phyloP scores from a whole-genome alignment of 2,888 invertebrate species.

The Penaeus monodon region DNA sequence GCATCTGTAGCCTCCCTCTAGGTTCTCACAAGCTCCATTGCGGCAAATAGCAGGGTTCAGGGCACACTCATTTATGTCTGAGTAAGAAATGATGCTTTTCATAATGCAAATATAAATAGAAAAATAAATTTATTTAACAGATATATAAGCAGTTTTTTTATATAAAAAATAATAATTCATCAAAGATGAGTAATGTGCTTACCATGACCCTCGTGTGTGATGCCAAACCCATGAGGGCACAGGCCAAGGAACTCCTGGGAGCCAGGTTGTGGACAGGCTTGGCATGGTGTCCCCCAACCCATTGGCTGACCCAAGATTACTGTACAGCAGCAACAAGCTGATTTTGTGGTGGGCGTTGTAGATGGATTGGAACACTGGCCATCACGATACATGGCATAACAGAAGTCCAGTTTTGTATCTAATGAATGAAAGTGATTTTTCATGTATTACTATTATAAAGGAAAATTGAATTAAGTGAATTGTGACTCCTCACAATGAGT shows the following conservation, averaged over 20 bases:
- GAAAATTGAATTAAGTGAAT: no score
- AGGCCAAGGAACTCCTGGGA: constrained; percentile 79
- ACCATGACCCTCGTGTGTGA: constrained; percentile 84
- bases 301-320: constrained; percentile 77
- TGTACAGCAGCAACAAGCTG: constrained; percentile 86
- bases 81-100: constrained; percentile 49
- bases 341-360: constrained; percentile 82
- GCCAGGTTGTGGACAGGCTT: constrained; percentile 81
- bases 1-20: constrained; percentile 84
- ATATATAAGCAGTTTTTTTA: no score
- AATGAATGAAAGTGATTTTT: constrained; percentile 66
- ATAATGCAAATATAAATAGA: no score
- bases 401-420: constrained; percentile 86
- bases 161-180: no score
- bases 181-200: constrained; percentile 40
- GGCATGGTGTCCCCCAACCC: constrained; percentile 87
- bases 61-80: constrained; percentile 85
- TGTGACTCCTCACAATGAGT: no score
- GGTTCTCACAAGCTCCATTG: constrained; percentile 88
- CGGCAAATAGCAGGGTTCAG: constrained; percentile 82
- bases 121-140: no score
- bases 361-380: constrained; percentile 85
- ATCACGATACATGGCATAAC: constrained; percentile 83
- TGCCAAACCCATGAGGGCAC: constrained; percentile 84
- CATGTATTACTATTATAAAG: no score